Conservation (phyloP, 2,888 invertebrate species). For the Willowsia nigromaculata region DNA sequence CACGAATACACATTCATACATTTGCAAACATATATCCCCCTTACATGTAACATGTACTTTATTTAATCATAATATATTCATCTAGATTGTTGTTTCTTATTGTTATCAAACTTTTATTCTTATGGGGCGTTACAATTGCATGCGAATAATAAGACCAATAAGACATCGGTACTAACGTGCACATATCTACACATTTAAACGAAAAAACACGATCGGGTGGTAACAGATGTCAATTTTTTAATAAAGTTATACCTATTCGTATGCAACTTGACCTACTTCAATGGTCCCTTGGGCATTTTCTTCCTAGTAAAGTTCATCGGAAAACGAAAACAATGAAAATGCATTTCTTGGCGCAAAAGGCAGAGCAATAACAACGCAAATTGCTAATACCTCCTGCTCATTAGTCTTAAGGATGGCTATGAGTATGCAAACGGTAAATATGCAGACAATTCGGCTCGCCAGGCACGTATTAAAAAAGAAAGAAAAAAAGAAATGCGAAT, state of each 20-base stretch:
- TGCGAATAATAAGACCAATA: too few species aligned
- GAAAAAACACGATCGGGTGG: constrained; percentile 24
- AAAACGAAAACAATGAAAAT: constrained; percentile 63
- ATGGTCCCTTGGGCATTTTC: constrained; percentile 15
- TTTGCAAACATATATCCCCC: too few species aligned
- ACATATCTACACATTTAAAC: too few species aligned
- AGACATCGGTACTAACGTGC: too few species aligned
- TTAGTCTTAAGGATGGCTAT: constrained; percentile 53
- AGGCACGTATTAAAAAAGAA: constrained; percentile 3
- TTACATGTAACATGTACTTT: too few species aligned
- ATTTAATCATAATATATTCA: too few species aligned
- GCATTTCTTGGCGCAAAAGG: background rate
- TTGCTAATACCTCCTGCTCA: background rate
- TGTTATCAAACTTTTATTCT: too few species aligned
- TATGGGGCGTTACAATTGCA: too few species aligned
- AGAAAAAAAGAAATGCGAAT: background rate
- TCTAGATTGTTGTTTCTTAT: too few species aligned
- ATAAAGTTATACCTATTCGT: constrained; percentile 41
- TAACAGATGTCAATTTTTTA: constrained; percentile 51
- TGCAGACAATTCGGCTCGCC: constrained; percentile 16
- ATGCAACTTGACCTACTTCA: constrained; percentile 60
- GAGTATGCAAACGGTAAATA: background rate
- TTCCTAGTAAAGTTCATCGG: constrained; percentile 42
- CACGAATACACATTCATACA: too few species aligned
- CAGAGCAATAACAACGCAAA: background rate